Evolutionary conservation across 2,113 vertebrate genomes (phyloP).

Genomic region (Carollia perspicillata): DNA sequence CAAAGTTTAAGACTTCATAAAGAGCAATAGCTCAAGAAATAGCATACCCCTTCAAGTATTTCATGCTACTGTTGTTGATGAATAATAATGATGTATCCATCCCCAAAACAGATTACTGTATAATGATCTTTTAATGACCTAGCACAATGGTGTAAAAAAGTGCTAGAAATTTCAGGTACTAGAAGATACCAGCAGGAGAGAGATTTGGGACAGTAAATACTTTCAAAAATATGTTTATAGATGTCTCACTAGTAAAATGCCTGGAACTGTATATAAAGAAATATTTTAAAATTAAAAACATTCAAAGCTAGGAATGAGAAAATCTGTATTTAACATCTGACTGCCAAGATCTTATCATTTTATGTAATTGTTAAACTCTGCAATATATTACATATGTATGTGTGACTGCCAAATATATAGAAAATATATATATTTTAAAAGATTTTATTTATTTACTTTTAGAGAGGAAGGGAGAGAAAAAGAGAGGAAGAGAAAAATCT

Average conservation of each 20-base stretch:
- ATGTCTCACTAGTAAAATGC: slow-evolving; percentile 22
- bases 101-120: background rate
- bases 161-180: slow-evolving; percentile 7
- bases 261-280: background rate
- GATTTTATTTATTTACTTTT: too few species aligned
- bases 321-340: background rate
- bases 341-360: background rate
- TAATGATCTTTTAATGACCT: background rate
- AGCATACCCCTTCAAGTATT: background rate
- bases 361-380: background rate
- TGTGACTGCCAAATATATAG: background rate
- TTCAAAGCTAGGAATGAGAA: background rate
- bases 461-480: too few species aligned
- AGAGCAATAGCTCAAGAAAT: background rate
- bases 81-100: background rate
- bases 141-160: background rate
- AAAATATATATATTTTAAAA: background rate
- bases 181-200: background rate
- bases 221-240: slow-evolving; percentile 13
- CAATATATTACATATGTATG: background rate
- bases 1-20: background rate
- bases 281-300: slow-evolving; percentile 31
- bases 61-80: background rate
- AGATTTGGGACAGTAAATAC: background rate
- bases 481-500: too few species aligned